Conservation (phyloP, 2,113 vertebrate species). For the Eidolon helvum region DNA sequence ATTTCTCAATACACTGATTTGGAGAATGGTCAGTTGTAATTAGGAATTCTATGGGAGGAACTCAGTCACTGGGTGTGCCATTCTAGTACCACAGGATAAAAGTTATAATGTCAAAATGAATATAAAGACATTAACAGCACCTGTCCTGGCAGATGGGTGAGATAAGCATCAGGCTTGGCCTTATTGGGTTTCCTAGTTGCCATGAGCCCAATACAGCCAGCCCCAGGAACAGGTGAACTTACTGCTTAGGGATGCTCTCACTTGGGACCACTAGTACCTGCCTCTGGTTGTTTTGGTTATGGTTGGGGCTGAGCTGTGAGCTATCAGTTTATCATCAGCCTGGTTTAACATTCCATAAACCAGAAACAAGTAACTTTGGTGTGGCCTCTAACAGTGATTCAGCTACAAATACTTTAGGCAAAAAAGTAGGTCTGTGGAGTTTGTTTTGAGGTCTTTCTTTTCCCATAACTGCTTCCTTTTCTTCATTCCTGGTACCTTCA, state of each 20-base stretch:
- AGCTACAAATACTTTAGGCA: background rate
- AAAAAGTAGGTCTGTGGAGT: background rate
- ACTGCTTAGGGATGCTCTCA: background rate
- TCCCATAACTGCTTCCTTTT: background rate
- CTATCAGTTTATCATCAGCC: background rate
- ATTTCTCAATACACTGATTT: background rate
- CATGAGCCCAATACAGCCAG: background rate
- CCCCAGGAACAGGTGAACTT: background rate
- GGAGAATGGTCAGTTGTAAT: background rate
- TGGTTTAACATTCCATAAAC: background rate
- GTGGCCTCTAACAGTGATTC: background rate
- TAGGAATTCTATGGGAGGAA: background rate
- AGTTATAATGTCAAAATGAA: background rate
- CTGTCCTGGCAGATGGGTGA: background rate
- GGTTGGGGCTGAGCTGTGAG: background rate
- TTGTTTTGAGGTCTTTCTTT: background rate
- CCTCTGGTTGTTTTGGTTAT: background rate
- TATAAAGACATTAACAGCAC: background rate
- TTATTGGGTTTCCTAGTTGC: background rate
- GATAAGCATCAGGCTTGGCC: background rate
- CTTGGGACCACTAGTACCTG: background rate
- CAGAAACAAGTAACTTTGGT: background rate
- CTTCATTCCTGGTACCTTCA: background rate
- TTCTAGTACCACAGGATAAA: background rate
- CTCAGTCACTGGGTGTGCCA: background rate